Base-by-base conservation (phyloP, 2,113 vertebrate species). In the Andinoacara biseriatus region DNA sequence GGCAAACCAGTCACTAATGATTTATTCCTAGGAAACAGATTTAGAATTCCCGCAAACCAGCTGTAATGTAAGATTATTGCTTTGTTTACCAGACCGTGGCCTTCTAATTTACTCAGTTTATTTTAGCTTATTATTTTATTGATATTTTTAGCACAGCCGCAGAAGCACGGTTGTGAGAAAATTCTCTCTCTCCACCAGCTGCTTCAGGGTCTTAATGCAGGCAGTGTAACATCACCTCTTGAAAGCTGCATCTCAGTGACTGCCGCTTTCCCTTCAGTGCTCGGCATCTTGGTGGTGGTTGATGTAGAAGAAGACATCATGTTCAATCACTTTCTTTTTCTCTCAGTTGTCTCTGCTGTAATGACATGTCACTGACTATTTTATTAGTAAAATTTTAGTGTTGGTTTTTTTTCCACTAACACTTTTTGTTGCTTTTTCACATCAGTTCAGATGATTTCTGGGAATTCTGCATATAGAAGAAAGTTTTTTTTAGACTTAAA, bases 61-160 rank as follows among this genome's bases (percentile, higher is more conserved):
- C 26, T 72, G n/a, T 72, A 33, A 72, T 29, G 1, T 7, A 31
- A 49, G 54, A 3, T 72, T 72, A 1, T n/a, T 10, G 31, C 67
- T 33, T 72, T 54, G 67, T 72, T 72, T 72, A 72, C 67, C 18
- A 0, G n/a, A 33, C 26, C 1, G 10, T 33, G 46, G 67, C 46
- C 26, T 72, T 33, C 1, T 72, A n/a, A 72, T 72, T 72, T 0
- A 72, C 67, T 54, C 10, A n/a, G 18, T 72, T 72, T 72, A 13
- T 72, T 54, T 72, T 54, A n/a, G 46, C 67, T 52, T 46, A 33
- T 69, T 69, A 69, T 69, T 52, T 52, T 69, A 69, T 31, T 69
- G 65, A 31, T 69, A 69, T 54, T 72, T 72, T 72, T 72, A 72
- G 43, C 46, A 3, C 26, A 72, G 67, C 18, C 46, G 52, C 29